These are phyloP conservation scores for Brachyalestes nurse DNA, from an alignment of 2,797 vertebrate species.

Conservation along the genomic window DNA sequence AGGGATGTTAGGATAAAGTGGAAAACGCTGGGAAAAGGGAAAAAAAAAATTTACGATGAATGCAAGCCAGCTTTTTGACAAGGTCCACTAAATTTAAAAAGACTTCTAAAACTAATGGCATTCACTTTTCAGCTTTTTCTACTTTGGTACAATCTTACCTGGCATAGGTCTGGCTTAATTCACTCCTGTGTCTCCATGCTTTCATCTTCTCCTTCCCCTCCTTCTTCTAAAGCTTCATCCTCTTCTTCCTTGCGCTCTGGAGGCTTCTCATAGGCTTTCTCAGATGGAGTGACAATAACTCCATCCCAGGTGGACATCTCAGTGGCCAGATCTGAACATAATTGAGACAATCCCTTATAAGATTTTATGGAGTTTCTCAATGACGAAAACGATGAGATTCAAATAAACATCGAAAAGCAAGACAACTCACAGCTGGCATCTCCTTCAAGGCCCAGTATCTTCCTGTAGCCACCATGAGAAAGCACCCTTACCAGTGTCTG, in stretches of 20 bases:
- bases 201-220: slow-evolving; percentile 89
- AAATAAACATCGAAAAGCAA: background rate
- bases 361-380: background rate
- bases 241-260: slow-evolving; percentile 97
- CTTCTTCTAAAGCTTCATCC: slow-evolving; percentile 90
- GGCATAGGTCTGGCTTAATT: slow-evolving; percentile 49
- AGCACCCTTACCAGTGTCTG: slow-evolving; percentile 95
- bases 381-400: background rate
- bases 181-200: slow-evolving; percentile 97
- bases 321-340: slow-evolving; percentile 82
- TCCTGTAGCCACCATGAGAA: slow-evolving; percentile 93
- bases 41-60: background rate
- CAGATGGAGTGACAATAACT: slow-evolving; percentile 95
- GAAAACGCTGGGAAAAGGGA: background rate
- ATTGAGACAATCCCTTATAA: background rate
- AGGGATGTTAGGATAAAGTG: background rate
- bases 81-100: background rate
- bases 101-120: background rate
- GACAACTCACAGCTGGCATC: slow-evolving; percentile 90
- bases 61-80: background rate
- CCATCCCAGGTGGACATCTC: slow-evolving; percentile 99
- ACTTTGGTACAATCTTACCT: background rate
- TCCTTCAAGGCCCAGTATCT: slow-evolving; percentile 95
- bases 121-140: no score
- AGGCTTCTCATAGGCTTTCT: slow-evolving; percentile 96